These are phyloP conservation scores for Taphrorychus bicolor DNA, from an alignment of 2,888 invertebrate species.

Conservation along the genomic window DNA sequence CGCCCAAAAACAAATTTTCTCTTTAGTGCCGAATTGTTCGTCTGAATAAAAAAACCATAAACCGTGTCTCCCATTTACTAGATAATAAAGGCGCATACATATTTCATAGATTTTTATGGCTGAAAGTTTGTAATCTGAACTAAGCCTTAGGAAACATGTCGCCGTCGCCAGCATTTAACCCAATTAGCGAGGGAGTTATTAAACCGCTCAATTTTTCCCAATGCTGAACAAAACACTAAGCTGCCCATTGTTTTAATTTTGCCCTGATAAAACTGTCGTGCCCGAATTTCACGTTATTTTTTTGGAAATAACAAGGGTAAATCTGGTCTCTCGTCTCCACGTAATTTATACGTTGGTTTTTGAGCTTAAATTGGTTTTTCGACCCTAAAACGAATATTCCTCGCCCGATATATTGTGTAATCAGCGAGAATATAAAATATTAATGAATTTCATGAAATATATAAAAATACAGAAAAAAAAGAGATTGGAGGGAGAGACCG, in stretches of 20 bases:
- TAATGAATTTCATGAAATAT: not conserved
- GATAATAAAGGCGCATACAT: not conserved
- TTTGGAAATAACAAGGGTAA: slow-evolving; percentile 3
- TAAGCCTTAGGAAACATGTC: slow-evolving; percentile 6
- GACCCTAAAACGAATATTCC: not conserved
- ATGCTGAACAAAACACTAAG: not conserved
- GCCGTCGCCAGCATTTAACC: slow-evolving; percentile 8
- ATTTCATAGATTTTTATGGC: not conserved
- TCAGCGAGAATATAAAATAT: not conserved
- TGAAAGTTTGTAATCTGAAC: not conserved
- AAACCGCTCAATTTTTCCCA: slow-evolving; percentile 10
- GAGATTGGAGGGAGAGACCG: too few relatives aligned
- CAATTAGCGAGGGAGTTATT: slow-evolving; percentile 3
- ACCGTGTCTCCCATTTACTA: not conserved
- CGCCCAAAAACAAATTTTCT: too few relatives aligned
- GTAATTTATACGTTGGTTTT: slow-evolving; percentile 6
- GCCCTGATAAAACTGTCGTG: slow-evolving; percentile 2
- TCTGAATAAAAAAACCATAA: not conserved
- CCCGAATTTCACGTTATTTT: not conserved
- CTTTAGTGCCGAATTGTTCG: too few relatives aligned
- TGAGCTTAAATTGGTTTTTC: not conserved
- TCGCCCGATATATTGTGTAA: not conserved
- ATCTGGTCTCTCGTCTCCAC: not conserved
- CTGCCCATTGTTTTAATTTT: not conserved
- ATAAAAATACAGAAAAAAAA: too few relatives aligned